Evolutionary conservation across 1,140 invertebrate genomes (phyloP).

Genomic region (Achatina immaculata): DNA sequence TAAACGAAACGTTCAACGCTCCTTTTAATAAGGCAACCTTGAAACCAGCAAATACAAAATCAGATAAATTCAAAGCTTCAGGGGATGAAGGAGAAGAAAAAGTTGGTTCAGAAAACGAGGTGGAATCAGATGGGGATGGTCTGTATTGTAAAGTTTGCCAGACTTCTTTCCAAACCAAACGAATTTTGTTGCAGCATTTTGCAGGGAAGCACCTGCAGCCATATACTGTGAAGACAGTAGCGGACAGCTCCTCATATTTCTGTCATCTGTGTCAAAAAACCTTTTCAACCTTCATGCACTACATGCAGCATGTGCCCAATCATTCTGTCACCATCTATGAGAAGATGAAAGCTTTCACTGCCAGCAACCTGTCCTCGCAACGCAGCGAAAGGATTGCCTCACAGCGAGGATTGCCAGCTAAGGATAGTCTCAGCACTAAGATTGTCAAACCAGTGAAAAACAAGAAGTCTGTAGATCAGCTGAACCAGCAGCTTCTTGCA

Average conservation of each 20-base stretch:
- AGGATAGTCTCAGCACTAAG: slow-evolving; percentile 3
- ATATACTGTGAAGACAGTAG: slow-evolving; percentile 36
- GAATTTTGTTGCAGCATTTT: slow-evolving; percentile 39
- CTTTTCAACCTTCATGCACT: slow-evolving; percentile 35
- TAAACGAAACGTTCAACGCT: slow-evolving; percentile 23
- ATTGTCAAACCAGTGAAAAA: slow-evolving; percentile 26
- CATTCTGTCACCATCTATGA: slow-evolving; percentile 39
- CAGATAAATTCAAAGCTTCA: slow-evolving; percentile 6
- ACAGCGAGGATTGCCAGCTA: neutral
- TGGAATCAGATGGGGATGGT: slow-evolving; percentile 24
- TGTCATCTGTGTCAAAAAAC: slow-evolving; percentile 44
- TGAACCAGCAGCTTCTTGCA: slow-evolving; percentile 21
- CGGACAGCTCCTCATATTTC: slow-evolving; percentile 34
- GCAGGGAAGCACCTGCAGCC: slow-evolving; percentile 41
- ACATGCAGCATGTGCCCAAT: slow-evolving; percentile 38
- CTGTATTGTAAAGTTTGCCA: slow-evolving; percentile 37
- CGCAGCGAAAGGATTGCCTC: neutral
- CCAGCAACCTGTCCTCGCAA: neutral
- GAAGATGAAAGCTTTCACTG: slow-evolving; percentile 34
- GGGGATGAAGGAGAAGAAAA: slow-evolving; percentile 11
- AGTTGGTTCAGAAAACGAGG: neutral
- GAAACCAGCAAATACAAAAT: neutral
- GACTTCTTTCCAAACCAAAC: slow-evolving; percentile 5
- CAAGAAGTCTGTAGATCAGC: slow-evolving; percentile 9
- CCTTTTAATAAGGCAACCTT: neutral